phyloP scores from a whole-genome alignment of 2,888 invertebrate species.

The Pelosia muscerda region DNA sequence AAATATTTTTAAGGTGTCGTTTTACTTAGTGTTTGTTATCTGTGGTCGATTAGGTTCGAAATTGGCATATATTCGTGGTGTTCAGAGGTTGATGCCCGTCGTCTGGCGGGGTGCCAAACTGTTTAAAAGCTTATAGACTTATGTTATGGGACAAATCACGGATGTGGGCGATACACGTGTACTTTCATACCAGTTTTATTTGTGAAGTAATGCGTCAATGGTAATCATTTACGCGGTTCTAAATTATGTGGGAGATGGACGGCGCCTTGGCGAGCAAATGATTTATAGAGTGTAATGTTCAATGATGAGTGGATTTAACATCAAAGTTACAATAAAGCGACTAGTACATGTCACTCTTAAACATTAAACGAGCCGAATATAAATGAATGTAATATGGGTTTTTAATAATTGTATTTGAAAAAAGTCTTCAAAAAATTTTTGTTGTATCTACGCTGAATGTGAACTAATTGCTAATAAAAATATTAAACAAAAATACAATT shows the following conservation, averaged over 20 bases:
- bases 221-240: slow-evolving; percentile 20
- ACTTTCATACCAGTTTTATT: slow-evolving; percentile 23
- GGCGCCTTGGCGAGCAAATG: slow-evolving; percentile 2
- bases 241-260: slow-evolving; percentile 14
- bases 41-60: slow-evolving; percentile 51
- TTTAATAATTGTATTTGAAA: not conserved
- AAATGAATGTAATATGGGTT: not conserved
- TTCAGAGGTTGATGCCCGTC: slow-evolving; percentile 75
- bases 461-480: not conserved
- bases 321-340: slow-evolving; percentile 7
- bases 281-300: slow-evolving; percentile 25
- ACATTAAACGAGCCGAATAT: not conserved
- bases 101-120: slow-evolving; percentile 73
- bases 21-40: slow-evolving; percentile 54
- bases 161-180: slow-evolving; percentile 39
- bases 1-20: slow-evolving; percentile 48
- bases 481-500: not conserved
- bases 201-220: slow-evolving; percentile 29
- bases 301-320: slow-evolving; percentile 20
- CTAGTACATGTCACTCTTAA: not conserved
- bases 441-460: not conserved
- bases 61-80: slow-evolving; percentile 58
- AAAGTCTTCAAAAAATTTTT: not conserved
- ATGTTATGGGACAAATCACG: slow-evolving; percentile 49
- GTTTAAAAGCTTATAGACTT: slow-evolving; percentile 69